Base-by-base conservation (phyloP, 2,888 invertebrate genomes). In the Parelbella ahira region DNA sequence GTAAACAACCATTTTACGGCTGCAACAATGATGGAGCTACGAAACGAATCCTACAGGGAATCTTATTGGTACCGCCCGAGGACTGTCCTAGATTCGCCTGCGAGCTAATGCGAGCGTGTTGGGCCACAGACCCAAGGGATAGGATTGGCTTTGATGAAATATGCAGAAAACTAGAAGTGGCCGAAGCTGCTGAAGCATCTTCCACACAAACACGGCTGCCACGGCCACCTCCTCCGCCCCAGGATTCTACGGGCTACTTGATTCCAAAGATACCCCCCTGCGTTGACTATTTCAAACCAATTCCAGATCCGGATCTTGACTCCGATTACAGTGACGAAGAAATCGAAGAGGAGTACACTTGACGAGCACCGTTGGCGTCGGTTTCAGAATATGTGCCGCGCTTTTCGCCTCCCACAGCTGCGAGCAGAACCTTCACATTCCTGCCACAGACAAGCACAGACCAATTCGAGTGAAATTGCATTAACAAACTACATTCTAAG, bases 1-100 rank as follows among this genome's bases (percentile, higher is more conserved):
- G 96, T n/a, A 94, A 94, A 57, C 96, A 97, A 63, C 97, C 97
- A 0, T 97, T 97, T 71, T 97, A 94, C 67, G 97, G 96, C 0
- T 94, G 94, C 68, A 93, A 93, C 49, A 97, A 97, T 69, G 95
- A 96, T 58, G 96, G 96, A 66, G 94, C 93, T 0, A 91, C 95
- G 5, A 93, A 93, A 54, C 80, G 96, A 39, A 94, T 96, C 48
- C 87, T 94, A 8, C 93, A 84, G 58, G 94, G 94, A 2, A 93
- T 94, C 46, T 90, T 94, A 65, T 80, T 96, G 33, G 92, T 93
- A 18, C 93, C 94, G 1, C 95, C 96, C 0, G 93, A 93, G 48
- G 93, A 93, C 56, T 94, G 93, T 60, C 94, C 94, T 0, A 76
- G 90, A 0, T 87, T 91, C 37, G 90, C 94, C 3, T 91, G 92